Conservation (phyloP, 2,113 vertebrate species). For the Lophochroa leadbeateri region DNA sequence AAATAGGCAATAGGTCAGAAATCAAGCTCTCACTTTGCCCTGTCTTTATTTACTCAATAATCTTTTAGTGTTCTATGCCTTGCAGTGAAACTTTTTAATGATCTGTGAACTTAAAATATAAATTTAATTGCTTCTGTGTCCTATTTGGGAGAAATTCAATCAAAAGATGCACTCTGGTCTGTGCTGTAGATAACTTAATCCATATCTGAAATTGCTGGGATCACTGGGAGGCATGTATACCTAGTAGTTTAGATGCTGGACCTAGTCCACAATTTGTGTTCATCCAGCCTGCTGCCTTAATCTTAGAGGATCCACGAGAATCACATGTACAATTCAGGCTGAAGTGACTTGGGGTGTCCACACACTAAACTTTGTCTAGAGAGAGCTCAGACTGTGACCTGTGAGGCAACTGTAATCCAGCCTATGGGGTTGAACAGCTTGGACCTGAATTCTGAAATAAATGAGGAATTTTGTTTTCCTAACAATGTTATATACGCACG, state of each 20-base stretch:
- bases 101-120: not conserved
- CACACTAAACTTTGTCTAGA: not conserved
- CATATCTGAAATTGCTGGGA: not conserved
- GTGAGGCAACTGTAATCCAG: not conserved
- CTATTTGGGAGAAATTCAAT: not conserved
- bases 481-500: not conserved
- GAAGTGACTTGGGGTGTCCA: not conserved
- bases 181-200: not conserved
- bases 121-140: not conserved
- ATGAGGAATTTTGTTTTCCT: not conserved
- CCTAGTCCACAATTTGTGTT: not conserved
- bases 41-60: not conserved
- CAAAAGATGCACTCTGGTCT: not conserved
- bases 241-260: not conserved
- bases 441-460: not conserved
- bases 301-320: not conserved
- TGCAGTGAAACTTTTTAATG: not conserved
- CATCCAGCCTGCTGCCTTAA: not conserved
- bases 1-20: not conserved
- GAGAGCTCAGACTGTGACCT: not conserved
- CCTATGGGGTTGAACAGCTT: fast-evolving
- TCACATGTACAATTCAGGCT: not conserved
- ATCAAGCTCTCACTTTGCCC: not conserved
- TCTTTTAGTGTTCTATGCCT: not conserved
- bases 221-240: not conserved